phyloP scores from a whole-genome alignment of 2,113 vertebrate species.

The Chaenogobius annularis region DNA sequence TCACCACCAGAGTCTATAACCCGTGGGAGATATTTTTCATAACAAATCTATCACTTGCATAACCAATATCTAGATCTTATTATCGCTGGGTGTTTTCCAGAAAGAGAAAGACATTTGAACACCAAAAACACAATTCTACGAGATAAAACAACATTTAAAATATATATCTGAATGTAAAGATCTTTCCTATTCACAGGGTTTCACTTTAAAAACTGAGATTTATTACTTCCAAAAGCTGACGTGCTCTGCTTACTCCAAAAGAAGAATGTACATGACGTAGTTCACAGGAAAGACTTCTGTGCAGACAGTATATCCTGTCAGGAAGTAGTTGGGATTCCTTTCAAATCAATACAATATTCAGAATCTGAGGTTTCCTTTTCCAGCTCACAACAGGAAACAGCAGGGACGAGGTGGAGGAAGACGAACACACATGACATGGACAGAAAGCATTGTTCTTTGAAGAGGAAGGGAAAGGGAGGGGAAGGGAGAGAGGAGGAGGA shows the following conservation, averaged over 20 bases:
- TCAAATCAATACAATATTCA: not conserved
- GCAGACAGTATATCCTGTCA: conserved; percentile 6
- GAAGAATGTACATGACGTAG: not conserved
- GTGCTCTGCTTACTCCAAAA: not conserved
- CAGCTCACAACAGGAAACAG: not conserved
- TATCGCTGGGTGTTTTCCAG: no score
- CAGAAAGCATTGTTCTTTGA: not conserved
- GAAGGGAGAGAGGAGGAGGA: not conserved
- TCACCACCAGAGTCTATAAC: no score
- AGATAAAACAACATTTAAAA: no score
- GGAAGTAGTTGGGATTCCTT: conserved; percentile 1
- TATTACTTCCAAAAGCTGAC: no score
- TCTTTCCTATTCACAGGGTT: no score
- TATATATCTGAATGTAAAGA: no score
- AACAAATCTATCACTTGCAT: no score
- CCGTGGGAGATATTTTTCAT: no score
- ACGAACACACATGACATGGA: not conserved
- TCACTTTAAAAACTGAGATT: no score
- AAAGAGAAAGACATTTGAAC: no score
- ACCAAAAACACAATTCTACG: no score
- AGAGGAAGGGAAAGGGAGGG: not conserved
- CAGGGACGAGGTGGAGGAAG: not conserved
- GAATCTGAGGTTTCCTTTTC: not conserved
- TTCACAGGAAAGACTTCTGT: not conserved
- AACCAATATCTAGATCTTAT: no score